phyloP scores from a whole-genome alignment of 2,888 invertebrate species.

The Salpingus planirostris region DNA sequence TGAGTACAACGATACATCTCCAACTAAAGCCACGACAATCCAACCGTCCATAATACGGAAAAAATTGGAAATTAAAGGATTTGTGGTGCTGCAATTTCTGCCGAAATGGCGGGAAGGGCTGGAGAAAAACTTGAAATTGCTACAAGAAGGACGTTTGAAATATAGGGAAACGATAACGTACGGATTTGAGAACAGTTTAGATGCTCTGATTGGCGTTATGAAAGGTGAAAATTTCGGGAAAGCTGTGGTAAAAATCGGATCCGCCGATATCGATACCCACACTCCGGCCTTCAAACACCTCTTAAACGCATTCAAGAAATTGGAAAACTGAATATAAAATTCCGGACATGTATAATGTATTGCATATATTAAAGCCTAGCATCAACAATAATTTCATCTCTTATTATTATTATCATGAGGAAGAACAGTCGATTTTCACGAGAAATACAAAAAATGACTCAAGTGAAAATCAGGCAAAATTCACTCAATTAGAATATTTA shows the following conservation, averaged over 20 bases:
- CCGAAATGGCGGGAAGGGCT: conserved; percentile 49
- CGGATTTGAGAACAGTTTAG: conserved; percentile 62
- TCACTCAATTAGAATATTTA: too few species aligned
- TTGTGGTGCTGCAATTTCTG: conserved; percentile 49
- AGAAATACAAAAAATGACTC: too few species aligned
- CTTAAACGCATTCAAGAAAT: neutral
- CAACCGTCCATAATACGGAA: conserved; percentile 49
- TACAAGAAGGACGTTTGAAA: conserved; percentile 55
- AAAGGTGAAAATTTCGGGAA: conserved; percentile 60
- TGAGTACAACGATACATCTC: conserved; percentile 47
- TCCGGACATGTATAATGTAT: too few species aligned
- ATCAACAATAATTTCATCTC: too few species aligned
- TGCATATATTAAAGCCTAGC: too few species aligned
- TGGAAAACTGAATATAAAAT: too few species aligned
- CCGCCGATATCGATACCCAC: neutral
- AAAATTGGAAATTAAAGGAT: conserved; percentile 56
- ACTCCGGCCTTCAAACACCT: neutral
- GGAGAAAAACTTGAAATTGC: conserved; percentile 49
- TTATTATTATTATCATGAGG: too few species aligned
- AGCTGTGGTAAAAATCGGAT: conserved; percentile 50
- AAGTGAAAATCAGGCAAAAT: too few species aligned
- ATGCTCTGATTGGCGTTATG: conserved; percentile 55
- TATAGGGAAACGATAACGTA: conserved; percentile 56
- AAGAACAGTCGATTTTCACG: too few species aligned
- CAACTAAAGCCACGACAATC: conserved; percentile 38